Percentiles rank a stretch among this genome's conserved stretches.
phyloP scores from a whole-genome alignment of 2,113 vertebrate genomes.

The Todiramphus chloris region DNA sequence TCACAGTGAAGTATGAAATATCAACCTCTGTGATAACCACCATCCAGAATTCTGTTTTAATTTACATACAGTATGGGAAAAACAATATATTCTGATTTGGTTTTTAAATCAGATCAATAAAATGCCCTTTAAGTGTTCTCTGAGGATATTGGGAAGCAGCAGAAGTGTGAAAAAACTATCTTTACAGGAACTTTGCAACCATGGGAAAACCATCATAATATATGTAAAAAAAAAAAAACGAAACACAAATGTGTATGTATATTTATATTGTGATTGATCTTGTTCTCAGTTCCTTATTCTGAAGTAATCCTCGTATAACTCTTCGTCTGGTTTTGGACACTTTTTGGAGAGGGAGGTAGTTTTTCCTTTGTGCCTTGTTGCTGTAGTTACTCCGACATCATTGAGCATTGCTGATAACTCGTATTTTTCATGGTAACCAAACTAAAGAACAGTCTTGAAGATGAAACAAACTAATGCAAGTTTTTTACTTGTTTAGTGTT shows the following conservation, averaged over 20 bases:
- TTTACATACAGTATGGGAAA: constrained; percentile 9
- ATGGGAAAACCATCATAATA: neutral
- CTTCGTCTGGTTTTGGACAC: neutral
- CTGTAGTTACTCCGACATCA: neutral
- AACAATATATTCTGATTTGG: neutral
- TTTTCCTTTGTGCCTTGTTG: neutral
- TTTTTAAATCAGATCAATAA: neutral
- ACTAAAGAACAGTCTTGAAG: neutral
- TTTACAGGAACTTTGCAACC: neutral
- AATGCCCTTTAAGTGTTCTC: constrained; percentile 8
- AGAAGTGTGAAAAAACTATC: neutral
- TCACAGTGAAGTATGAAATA: constrained; percentile 11
- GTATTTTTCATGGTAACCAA: neutral
- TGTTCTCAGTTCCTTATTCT: neutral
- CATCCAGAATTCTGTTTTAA: neutral
- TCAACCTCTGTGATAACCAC: constrained; percentile 1
- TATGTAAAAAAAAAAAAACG: neutral
- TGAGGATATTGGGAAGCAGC: neutral
- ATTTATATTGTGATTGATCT: neutral
- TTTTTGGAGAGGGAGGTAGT: neutral
- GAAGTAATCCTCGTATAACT: neutral
- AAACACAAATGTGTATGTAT: neutral
- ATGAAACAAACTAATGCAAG: neutral
- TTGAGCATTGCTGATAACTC: neutral
- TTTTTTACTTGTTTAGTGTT: neutral